Evolutionary conservation across 2,113 vertebrate genomes (phyloP), one percentile per base, ranked within the genome.

Genomic region (Neoarius graeffei): DNA sequence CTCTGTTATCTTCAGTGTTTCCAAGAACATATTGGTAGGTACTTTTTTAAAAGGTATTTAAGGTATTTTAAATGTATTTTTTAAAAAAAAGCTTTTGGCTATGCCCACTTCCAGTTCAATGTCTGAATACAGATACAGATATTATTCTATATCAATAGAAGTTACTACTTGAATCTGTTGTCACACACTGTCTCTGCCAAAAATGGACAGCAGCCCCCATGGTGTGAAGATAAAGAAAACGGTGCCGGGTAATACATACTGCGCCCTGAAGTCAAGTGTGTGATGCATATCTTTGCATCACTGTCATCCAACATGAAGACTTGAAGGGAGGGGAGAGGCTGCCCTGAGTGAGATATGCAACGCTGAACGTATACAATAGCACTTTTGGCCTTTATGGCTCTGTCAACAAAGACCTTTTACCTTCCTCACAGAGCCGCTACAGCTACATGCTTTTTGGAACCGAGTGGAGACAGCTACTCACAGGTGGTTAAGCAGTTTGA

Each of bases 251-350:
- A 56, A 86, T 85, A 80, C 50, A 30, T 48, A 0, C 4, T 87
- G 15, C 13, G 77, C 81, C 85, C 85, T n/a, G 74, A n/a, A 76
- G 84, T 42, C 66, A 89, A 52, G 60, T 54, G 30, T 54, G 54
- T 81, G 82, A 93, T 88, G 23, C 86, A 86, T 86, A 85, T 90
- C 82, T 90, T n/a, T 85, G 86, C 57, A 71, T 77, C 64, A 69
- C 79, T 81, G 89, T 86, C 79, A 74, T 82, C 30, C 69, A 71
- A 19, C 25, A 79, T 50, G 50, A 80, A 42, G 48, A 19, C 76
- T 50, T 71, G 57, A 74, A 83, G 64, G 35, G 1, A 86, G 77
- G 42, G 23, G 48, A 87, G 20, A 83, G 81, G 62, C 69, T 74
- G 69, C 15, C 69, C 42, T 64, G n/a, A 77, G 42, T 81, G 14